Conservation (phyloP, 2,113 vertebrate species). For the Narcine bancroftii region DNA sequence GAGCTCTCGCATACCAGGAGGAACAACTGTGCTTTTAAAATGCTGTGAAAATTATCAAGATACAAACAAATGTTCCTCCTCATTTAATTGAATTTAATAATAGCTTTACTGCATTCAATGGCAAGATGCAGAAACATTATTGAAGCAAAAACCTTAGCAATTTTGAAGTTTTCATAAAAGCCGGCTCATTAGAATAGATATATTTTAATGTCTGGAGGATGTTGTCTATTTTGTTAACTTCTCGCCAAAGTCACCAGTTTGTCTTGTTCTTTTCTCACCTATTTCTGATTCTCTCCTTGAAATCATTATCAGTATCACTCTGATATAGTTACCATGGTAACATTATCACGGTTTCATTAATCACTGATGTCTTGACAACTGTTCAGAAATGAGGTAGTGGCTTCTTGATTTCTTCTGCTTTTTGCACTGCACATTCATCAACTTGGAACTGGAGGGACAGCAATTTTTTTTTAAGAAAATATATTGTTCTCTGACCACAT, state of each 20-base stretch:
- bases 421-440: constrained; percentile 31
- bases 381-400: constrained; percentile 37
- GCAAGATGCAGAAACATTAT: constrained; percentile 23
- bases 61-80: constrained; percentile 19
- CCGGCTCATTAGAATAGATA: constrained; percentile 24
- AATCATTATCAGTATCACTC: constrained; percentile 36
- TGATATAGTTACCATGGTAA: constrained; percentile 36
- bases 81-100: constrained; percentile 22
- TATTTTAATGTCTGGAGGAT: constrained; percentile 1
- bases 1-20: constrained; percentile 10
- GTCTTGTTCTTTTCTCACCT: constrained; percentile 36
- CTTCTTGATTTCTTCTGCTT: constrained; percentile 27
- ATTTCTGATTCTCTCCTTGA: constrained; percentile 27
- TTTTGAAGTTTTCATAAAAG: constrained; percentile 15
- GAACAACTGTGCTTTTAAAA: constrained; percentile 33
- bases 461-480: constrained; percentile 14
- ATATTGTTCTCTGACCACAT: not conserved
- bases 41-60: constrained; percentile 34
- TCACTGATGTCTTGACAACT: constrained; percentile 32
- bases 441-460: constrained; percentile 19
- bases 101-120: constrained; percentile 17
- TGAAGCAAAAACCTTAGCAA: not conserved
- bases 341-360: constrained; percentile 36
- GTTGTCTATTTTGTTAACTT: constrained; percentile 27
- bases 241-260: constrained; percentile 32